Evolutionary conservation across 2,113 vertebrate species (phyloP).

Genomic region (Trinectes maculatus): DNA sequence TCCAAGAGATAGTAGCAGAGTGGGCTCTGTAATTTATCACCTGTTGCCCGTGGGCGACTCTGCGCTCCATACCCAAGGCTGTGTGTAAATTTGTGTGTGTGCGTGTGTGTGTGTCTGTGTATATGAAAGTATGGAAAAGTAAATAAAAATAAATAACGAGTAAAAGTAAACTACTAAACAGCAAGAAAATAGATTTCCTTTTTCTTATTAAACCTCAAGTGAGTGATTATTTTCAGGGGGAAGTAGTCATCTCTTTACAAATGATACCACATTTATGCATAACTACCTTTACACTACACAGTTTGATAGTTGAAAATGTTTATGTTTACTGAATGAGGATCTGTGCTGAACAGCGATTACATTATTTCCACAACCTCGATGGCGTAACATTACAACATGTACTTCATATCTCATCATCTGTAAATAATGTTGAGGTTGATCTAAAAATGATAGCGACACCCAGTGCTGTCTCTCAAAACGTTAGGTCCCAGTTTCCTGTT

Average conservation of each 20-base stretch:
- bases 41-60: conserved; percentile 75
- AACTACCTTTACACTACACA: conserved; percentile 11
- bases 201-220: conserved; percentile 29
- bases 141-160: conserved; percentile 34
- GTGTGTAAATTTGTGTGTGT: conserved; percentile 22
- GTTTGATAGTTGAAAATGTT: conserved; percentile 12
- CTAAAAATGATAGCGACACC: not conserved
- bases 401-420: not conserved
- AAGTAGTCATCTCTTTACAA: conserved; percentile 1
- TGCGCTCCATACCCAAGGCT: conserved; percentile 38
- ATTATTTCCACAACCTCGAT: no score
- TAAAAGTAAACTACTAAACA: no score
- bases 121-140: conserved; percentile 43
- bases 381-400: no score
- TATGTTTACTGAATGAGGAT: no score
- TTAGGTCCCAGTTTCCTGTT: not conserved
- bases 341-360: no score
- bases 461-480: not conserved
- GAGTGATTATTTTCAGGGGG: conserved; percentile 14
- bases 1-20: conserved; percentile 68
- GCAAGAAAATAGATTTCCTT: conserved; percentile 23
- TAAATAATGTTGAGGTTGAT: not conserved
- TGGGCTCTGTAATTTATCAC: conserved; percentile 84
- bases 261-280: conserved; percentile 14
- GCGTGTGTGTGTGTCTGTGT: conserved; percentile 12